Conservation (phyloP, 2,797 vertebrate species). For the Platalea minor region DNA sequence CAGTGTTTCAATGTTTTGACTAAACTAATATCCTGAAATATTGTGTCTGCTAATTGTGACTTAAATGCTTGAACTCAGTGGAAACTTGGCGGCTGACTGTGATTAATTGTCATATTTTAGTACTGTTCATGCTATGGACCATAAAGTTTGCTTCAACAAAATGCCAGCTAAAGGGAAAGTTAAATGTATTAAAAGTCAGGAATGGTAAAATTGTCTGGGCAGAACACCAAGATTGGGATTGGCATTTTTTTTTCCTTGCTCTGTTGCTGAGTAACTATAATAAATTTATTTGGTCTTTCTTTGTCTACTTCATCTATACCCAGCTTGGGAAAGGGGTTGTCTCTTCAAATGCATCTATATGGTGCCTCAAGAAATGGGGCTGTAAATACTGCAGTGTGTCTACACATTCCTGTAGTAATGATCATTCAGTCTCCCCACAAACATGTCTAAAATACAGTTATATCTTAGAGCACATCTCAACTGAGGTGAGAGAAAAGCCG, state of each 20-base stretch:
- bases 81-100: not conserved
- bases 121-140: not conserved
- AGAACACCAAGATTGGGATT: not conserved
- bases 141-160: slow-evolving; percentile 44
- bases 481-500: not conserved
- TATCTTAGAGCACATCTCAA: fast-evolving
- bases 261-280: not conserved
- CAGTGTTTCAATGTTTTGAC: not conserved
- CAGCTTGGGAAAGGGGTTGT: not conserved
- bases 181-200: not conserved
- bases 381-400: not conserved
- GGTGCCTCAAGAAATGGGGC: not conserved
- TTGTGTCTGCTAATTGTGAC: slow-evolving; percentile 39
- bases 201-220: slow-evolving; percentile 1
- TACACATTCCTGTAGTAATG: fast-evolving
- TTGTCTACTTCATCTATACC: not conserved
- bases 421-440: not conserved
- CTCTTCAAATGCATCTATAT: not conserved
- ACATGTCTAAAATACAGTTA: not conserved
- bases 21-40: slow-evolving; percentile 28
- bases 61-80: slow-evolving; percentile 16
- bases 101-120: slow-evolving; percentile 31
- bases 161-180: not conserved
- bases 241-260: not conserved
- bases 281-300: not conserved